These are phyloP conservation scores for Trachythela sp. DNA, from an alignment of 64 coral and sea anemone genomes.

Conservation along the genomic window DNA sequence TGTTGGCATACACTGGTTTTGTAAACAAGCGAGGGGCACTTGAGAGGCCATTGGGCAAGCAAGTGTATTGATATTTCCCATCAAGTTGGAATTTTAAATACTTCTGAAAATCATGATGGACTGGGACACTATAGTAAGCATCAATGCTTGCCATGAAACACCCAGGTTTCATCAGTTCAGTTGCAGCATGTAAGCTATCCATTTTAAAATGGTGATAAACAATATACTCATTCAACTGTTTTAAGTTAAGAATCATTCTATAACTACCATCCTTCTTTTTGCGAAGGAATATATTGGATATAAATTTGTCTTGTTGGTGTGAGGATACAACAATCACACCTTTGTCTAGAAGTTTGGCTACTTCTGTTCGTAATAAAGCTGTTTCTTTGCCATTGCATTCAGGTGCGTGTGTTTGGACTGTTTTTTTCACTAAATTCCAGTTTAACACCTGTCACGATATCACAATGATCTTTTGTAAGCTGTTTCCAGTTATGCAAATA, in stretches of 20 bases:
- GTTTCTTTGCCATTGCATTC: conserved; percentile 3
- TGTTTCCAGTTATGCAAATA: not conserved
- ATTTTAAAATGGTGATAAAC: conserved; percentile 11
- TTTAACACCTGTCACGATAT: conserved; percentile 5
- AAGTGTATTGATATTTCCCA: conserved; percentile 3
- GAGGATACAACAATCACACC: not conserved
- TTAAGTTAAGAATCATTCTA: not conserved
- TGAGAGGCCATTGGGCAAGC: conserved; percentile 14
- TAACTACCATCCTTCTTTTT: conserved; percentile 10
- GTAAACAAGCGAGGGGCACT: not conserved
- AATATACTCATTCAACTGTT: not conserved
- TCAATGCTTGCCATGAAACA: conserved; percentile 17
- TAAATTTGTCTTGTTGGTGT: not conserved
- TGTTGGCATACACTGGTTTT: conserved; percentile 1
- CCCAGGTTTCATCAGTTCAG: not conserved
- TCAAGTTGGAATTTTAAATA: conserved; percentile 9
- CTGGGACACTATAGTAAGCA: conserved; percentile 1
- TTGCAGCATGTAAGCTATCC: not conserved
- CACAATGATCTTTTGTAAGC: not conserved
- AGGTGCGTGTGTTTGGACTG: not conserved
- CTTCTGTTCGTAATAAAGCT: not conserved
- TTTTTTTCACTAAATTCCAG: not conserved
- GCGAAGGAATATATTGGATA: conserved; percentile 6
- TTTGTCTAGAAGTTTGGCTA: conserved; percentile 3
- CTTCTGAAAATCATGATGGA: not conserved